Base-by-base conservation (phyloP, 2,113 vertebrate species). In the Cettia cetti region DNA sequence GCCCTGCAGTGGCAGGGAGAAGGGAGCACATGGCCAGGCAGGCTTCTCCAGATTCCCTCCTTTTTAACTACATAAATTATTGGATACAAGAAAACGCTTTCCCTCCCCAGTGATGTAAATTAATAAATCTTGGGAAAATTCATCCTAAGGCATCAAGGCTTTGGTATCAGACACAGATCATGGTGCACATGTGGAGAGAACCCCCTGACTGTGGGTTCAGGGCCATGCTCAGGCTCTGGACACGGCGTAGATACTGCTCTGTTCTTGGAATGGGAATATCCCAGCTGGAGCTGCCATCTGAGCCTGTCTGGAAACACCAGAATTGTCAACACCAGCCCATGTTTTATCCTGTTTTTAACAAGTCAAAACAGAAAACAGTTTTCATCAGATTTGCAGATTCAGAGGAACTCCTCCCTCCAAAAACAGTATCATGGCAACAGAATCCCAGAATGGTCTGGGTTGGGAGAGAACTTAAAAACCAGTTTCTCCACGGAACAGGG, bases 271-370 rank as follows among this genome's bases (percentile, higher is more conserved):
- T 50, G 15, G 26, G 70, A 85, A 69, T 8, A 2, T 45, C 31
- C 44, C 90, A 91, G 74, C 69, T 85, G 82, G 78, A 57, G 5
- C 28, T 49, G 50, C 50, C 94, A 80, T 20, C 79, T 82, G 76
- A 95, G 68, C 76, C 59, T 2, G 4, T 9, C 42, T 56, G 28
- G 21, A 40, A 90, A 59, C 1, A 0, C 28, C 7, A 11, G 7
- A 2, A 0, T 2, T 66, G 42, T 10, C 84, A 71, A 42, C 30
- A 30, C 20, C 28, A 65, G 23, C 3, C 42, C 39, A 22, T 13
- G 6, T 35, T 65, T 84, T 6, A 40, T 8, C 33, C 19, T 20
- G 10, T 23, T 68, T 75, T 27, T 7, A 30, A 80, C 35, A 50
- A 81, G 35, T 5, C 59, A 86, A 79, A 86, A 49, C 22, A 93